Percentiles rank a stretch among this genome's conserved stretches.
These are phyloP conservation scores for Microplitis deprimator DNA, from an alignment of 2,888 invertebrate species.

Conservation along the genomic window DNA sequence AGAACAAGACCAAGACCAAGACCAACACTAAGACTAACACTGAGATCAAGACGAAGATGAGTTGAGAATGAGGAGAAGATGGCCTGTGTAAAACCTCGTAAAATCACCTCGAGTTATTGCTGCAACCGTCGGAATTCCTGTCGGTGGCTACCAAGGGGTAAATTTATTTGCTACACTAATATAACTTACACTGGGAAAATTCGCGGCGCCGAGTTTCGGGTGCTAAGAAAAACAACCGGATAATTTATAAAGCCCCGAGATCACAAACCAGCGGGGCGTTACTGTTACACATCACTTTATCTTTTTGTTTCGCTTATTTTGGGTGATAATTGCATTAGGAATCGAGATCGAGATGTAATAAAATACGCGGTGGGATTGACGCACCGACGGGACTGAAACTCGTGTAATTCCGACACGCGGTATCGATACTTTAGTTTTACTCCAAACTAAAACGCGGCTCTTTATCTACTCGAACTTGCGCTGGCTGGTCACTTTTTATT, in stretches of 20 bases:
- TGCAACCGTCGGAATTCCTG: constrained; percentile 19
- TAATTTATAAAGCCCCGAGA: neutral
- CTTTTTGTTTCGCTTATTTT: constrained; percentile 1
- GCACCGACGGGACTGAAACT: no score
- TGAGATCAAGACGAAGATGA: no score
- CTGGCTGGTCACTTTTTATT: constrained; percentile 13
- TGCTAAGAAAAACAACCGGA: neutral
- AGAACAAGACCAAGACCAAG: constrained; percentile 6
- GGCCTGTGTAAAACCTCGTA: constrained; percentile 46
- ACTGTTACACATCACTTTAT: neutral
- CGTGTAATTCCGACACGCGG: no score
- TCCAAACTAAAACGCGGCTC: no score
- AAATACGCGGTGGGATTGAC: no score
- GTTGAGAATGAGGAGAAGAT: constrained; percentile 13
- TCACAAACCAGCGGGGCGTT: neutral
- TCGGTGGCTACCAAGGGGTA: constrained; percentile 27
- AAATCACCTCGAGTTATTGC: constrained; percentile 54
- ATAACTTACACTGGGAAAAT: neutral
- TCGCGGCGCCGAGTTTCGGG: constrained; percentile 2
- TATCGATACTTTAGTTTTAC: no score
- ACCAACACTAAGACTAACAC: neutral
- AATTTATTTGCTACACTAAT: constrained; percentile 15
- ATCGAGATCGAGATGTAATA: no score
- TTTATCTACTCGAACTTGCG: neutral
- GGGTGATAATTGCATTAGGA: neutral